Percentiles rank a stretch among this genome's conserved stretches.
These are phyloP conservation scores for Enchytraeus crypticus DNA, from an alignment of 2,888 invertebrate genomes.

Conservation along the genomic window DNA sequence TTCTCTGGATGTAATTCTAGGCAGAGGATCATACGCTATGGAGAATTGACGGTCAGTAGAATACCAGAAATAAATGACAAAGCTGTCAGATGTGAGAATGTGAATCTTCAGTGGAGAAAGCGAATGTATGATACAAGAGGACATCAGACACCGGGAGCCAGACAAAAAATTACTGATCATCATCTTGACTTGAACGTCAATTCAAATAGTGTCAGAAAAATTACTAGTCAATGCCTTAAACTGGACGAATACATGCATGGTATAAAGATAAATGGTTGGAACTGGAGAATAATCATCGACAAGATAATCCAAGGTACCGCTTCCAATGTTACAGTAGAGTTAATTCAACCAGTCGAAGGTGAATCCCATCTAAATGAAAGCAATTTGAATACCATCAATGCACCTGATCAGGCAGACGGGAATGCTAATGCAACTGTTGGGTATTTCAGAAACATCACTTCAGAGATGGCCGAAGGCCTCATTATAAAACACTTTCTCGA, in stretches of 20 bases:
- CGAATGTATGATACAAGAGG: neutral
- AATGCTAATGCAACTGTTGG: too few species aligned
- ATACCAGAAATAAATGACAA: neutral
- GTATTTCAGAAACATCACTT: too few species aligned
- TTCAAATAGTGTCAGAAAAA: too few species aligned
- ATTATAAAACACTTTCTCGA: neutral
- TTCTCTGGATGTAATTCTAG: neutral
- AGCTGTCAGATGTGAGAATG: too few species aligned
- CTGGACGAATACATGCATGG: neutral
- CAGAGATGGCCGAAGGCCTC: neutral
- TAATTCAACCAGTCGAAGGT: neutral
- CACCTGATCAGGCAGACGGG: neutral
- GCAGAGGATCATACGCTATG: neutral
- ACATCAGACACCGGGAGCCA: neutral
- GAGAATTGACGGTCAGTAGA: neutral
- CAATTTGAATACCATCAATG: neutral
- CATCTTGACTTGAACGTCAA: neutral
- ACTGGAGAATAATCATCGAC: neutral
- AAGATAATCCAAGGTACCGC: neutral
- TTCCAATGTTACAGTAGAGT: neutral
- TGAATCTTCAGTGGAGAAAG: neutral
- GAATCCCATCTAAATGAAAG: too few species aligned
- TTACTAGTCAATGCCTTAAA: neutral
- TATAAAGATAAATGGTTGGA: neutral
- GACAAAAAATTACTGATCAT: neutral